phyloP scores from a whole-genome alignment of 2,113 vertebrate species.

The Acanthochromis polyacanthus region DNA sequence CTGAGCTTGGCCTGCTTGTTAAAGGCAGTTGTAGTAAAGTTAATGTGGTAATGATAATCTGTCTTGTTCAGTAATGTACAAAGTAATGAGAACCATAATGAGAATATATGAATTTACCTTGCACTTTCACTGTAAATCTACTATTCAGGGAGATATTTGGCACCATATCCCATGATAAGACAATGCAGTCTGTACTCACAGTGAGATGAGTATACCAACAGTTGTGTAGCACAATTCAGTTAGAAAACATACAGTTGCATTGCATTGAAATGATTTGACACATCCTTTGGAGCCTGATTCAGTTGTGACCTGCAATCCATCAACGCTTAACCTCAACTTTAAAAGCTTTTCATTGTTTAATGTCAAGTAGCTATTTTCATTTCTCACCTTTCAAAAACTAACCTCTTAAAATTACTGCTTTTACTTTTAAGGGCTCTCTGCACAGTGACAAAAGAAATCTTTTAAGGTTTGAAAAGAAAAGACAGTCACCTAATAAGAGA shows the following conservation, averaged over 20 bases:
- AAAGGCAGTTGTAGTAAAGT: constrained; percentile 17
- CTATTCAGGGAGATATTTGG: too few species aligned
- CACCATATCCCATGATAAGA: neutral
- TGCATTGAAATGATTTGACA: constrained; percentile 9
- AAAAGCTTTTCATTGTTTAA: constrained; percentile 37
- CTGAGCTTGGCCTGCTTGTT: constrained; percentile 16
- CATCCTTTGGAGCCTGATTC: constrained; percentile 2
- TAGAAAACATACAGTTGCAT: accelerated
- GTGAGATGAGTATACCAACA: neutral
- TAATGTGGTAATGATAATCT: constrained; percentile 5
- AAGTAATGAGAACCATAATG: neutral
- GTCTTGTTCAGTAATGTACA: neutral
- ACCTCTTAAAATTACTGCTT: neutral
- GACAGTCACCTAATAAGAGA: neutral
- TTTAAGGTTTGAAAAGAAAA: neutral
- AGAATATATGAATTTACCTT: neutral
- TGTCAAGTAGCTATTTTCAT: constrained; percentile 15
- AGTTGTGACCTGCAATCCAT: constrained; percentile 24
- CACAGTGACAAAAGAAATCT: neutral
- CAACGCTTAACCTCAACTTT: neutral
- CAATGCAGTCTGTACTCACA: neutral
- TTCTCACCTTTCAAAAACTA: constrained; percentile 7
- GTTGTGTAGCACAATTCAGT: neutral
- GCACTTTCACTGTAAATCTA: neutral
- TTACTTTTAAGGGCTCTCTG: neutral